Conservation (phyloP, 2,888 invertebrate genomes). For the Odontocerum albicorne region DNA sequence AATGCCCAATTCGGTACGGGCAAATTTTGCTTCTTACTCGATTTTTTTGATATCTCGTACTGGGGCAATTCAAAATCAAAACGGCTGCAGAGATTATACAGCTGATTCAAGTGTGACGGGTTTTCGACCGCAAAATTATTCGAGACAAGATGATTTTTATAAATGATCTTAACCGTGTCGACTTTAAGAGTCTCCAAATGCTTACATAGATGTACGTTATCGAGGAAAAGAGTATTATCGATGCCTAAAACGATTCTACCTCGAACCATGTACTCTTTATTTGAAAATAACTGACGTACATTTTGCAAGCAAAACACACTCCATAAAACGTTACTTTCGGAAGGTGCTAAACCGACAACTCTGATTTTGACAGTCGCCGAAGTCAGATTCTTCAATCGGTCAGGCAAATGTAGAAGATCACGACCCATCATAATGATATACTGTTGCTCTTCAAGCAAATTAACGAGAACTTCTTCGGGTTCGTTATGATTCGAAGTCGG, state of each 20-base stretch:
- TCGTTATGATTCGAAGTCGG: conserved; percentile 37
- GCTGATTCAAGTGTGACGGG: conserved; percentile 51
- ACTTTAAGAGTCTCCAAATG: conserved; percentile 53
- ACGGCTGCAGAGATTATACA: conserved; percentile 52
- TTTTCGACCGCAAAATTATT: conserved; percentile 49
- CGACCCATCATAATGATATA: conserved; percentile 47
- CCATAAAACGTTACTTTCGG: conserved; percentile 50
- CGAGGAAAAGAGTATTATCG: conserved; percentile 65
- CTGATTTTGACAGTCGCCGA: conserved; percentile 49
- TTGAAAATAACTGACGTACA: conserved; percentile 43
- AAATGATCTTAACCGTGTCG: conserved; percentile 55
- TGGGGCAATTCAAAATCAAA: conserved; percentile 34
- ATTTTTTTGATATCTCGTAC: neutral
- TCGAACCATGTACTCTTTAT: conserved; percentile 47
- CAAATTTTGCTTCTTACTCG: conserved; percentile 32
- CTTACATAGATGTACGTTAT: conserved; percentile 61
- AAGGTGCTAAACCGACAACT: conserved; percentile 47
- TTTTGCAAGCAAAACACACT: conserved; percentile 45
- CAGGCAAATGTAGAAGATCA: conserved; percentile 54
- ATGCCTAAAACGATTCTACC: conserved; percentile 59
- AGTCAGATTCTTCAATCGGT: conserved; percentile 51
- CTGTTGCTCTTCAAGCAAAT: conserved; percentile 63
- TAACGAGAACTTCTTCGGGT: conserved; percentile 50
- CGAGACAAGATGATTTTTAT: conserved; percentile 56
- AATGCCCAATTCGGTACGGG: conserved; percentile 52